phyloP scores from a whole-genome alignment of 2,113 vertebrate genomes.

The Eulemur macaco region DNA sequence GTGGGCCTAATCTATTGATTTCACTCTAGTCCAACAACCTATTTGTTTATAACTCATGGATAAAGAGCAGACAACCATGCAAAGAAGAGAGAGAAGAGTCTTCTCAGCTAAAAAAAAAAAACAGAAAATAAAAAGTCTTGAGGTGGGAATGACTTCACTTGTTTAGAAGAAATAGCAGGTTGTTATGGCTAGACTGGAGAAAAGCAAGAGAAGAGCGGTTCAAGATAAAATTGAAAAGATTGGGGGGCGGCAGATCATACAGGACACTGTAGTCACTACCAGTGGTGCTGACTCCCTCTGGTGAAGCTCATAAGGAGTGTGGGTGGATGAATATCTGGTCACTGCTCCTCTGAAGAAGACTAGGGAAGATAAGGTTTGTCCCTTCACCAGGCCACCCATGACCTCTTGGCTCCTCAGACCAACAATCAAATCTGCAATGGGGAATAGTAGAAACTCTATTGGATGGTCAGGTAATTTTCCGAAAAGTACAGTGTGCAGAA shows the following conservation, averaged over 20 bases:
- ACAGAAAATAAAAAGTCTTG: background rate
- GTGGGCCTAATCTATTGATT: background rate
- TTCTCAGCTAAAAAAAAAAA: background rate
- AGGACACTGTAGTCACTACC: too few relatives aligned
- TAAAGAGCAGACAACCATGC: background rate
- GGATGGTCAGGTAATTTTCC: background rate
- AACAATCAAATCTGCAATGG: background rate
- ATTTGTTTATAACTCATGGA: background rate
- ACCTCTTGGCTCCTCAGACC: background rate
- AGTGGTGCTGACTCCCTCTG: too few relatives aligned
- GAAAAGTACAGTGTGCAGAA: background rate
- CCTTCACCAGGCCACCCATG: background rate
- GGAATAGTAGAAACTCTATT: background rate
- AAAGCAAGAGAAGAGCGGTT: background rate
- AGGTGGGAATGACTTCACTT: background rate
- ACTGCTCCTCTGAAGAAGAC: background rate
- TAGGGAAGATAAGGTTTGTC: background rate
- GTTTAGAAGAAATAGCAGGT: background rate
- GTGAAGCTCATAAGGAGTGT: background rate
- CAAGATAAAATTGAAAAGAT: background rate
- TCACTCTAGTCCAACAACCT: background rate
- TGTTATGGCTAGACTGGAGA: background rate
- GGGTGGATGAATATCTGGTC: too few relatives aligned
- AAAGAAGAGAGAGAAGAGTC: background rate
- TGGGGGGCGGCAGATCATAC: accelerated